A percentile compares a stretch with the other conserved stretches of the same genome.
phyloP scores from a whole-genome alignment of 2,888 invertebrate genomes.

The Gortyna flavago region DNA sequence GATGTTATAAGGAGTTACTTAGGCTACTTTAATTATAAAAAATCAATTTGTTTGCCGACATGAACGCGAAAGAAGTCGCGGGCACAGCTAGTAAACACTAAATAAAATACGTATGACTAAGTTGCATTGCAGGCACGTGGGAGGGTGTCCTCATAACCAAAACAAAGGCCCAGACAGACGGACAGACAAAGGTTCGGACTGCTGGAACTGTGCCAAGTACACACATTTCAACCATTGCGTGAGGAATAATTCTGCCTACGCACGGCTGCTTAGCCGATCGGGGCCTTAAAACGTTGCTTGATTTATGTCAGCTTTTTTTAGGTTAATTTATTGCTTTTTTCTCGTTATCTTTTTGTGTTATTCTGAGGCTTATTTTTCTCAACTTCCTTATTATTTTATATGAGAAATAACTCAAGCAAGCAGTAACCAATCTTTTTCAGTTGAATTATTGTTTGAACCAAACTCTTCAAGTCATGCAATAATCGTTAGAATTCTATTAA shows the following conservation, averaged over 20 bases:
- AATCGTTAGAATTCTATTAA: slow-evolving; percentile 10
- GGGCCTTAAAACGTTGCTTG: slow-evolving; percentile 41
- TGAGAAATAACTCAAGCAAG: slow-evolving; percentile 1
- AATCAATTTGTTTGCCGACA: neutral
- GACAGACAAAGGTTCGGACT: slow-evolving; percentile 79
- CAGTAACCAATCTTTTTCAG: neutral
- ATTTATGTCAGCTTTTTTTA: slow-evolving; percentile 34
- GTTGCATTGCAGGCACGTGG: slow-evolving; percentile 52
- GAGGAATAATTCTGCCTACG: slow-evolving; percentile 66
- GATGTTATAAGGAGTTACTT: neutral
- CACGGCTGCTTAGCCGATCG: slow-evolving; percentile 48
- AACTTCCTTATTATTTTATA: slow-evolving; percentile 19
- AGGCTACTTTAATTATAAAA: no score
- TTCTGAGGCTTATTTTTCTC: slow-evolving; percentile 8
- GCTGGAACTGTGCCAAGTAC: slow-evolving; percentile 80
- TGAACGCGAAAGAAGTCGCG: neutral
- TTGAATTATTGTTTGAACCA: neutral
- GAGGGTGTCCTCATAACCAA: slow-evolving; percentile 69
- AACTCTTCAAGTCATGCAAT: slow-evolving; percentile 24
- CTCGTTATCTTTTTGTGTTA: neutral
- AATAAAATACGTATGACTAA: slow-evolving; percentile 60
- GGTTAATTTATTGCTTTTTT: slow-evolving; percentile 30
- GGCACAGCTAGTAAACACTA: neutral
- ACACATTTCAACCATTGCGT: slow-evolving; percentile 65
- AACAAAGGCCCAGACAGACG: slow-evolving; percentile 82